A percentile compares a stretch with the other conserved stretches of the same genome.
These are phyloP conservation scores for Platygyra sinensis DNA, from an alignment of 64 coral and sea anemone genomes.

Conservation along the genomic window DNA sequence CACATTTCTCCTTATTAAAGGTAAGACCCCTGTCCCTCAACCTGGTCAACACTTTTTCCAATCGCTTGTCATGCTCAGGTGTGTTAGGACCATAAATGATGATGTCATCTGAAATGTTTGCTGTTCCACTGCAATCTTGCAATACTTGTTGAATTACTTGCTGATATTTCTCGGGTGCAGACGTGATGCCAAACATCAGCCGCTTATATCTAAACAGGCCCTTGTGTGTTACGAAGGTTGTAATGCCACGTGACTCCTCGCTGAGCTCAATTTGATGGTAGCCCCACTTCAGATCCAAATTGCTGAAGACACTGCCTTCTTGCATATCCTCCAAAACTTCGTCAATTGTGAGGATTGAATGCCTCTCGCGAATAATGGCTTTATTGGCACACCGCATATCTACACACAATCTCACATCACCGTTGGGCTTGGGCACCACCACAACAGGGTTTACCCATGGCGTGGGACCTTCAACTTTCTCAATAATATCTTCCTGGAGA, in stretches of 20 bases:
- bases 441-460: slow-evolving; percentile 9
- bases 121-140: not conserved
- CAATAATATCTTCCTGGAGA: slow-evolving; percentile 1
- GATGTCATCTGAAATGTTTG: slow-evolving; percentile 32
- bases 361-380: not conserved
- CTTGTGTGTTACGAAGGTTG: slow-evolving; percentile 32
- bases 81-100: not conserved
- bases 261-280: slow-evolving; percentile 38
- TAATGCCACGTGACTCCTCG: slow-evolving; percentile 32
- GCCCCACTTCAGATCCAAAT: not conserved
- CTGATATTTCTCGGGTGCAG: slow-evolving; percentile 5
- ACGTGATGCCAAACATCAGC: slow-evolving; percentile 25
- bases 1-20: slow-evolving; percentile 13
- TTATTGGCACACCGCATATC: slow-evolving; percentile 33
- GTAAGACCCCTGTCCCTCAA: slow-evolving; percentile 1
- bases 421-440: slow-evolving; percentile 6
- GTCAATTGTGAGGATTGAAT: slow-evolving; percentile 31
- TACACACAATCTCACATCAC: not conserved
- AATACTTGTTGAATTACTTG: slow-evolving; percentile 2
- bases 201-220: slow-evolving; percentile 8
- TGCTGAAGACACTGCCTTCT: not conserved
- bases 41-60: not conserved
- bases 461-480: not conserved
- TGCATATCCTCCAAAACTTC: not conserved
- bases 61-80: not conserved